Evolutionary conservation across 1,140 invertebrate genomes (phyloP), one percentile per base, ranked within the genome.

Genomic region (Bombus superbus): DNA sequence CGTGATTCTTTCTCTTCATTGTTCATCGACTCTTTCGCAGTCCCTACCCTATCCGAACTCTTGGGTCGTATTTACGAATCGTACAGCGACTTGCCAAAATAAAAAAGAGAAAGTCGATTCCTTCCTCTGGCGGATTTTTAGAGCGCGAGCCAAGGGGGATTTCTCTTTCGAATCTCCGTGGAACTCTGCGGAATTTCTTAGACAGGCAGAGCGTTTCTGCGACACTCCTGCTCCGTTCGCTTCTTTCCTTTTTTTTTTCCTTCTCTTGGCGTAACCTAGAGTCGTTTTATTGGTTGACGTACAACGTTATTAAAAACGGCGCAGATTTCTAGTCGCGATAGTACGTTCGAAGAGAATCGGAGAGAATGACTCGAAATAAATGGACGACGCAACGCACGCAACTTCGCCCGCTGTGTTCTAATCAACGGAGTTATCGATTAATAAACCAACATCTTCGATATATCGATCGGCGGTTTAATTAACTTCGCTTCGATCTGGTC

Each of bases 101-200:
- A 92, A 87, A 92, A 92, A 92, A 86, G 88, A 85, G 88, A 89
- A 91, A 91, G 92, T 90, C 47, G 90, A 90, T 92, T 91, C 90
- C 90, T 53, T 53, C 18, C 90, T 91, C 89, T 91, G 85, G 76
- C 83, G 84, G 84, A 88, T 88, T 90, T 91, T 92, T 92, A 88
- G 91, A 75, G 78, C 76, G 0, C 82, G 18, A 10, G 40, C 62
- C 62, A 32, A n/a, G 28, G 13, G 15, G 4, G n/a, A 59, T 11
- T 59, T 28, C 22, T 59, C 57, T 59, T 64, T 32, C 62, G n/a
- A 32, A 11, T n/a, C 28, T 11, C 59, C 28, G 59, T n/a, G 28
- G 0, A 64, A n/a, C 32, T 66, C 6, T 3, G 32, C 5, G n/a
- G 64, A 68, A 68, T 35, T 35, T 68, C 64, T 68, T 15, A 15